Evolutionary conservation across 2,888 invertebrate species (phyloP).

Genomic region (Oscheius sp.): DNA sequence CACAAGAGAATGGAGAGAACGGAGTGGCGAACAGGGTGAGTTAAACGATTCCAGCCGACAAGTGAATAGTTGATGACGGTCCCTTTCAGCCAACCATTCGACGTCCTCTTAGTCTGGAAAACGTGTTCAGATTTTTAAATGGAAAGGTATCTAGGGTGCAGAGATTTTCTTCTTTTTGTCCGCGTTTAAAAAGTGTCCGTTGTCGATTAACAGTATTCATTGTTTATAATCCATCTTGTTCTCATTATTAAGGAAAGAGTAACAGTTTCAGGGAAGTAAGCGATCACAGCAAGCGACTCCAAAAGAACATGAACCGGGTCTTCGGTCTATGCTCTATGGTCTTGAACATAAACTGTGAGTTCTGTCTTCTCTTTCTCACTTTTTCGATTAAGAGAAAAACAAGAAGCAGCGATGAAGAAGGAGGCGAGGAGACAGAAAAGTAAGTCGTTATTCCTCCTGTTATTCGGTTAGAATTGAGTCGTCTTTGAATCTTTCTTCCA

Average conservation of each 20-base stretch:
- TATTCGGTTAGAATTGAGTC: conserved; percentile 5
- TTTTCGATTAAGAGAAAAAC: conserved; percentile 50
- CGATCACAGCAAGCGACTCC: conserved; percentile 37
- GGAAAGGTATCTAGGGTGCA: conserved; percentile 1
- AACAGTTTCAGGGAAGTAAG: conserved; percentile 17
- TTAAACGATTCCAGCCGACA: too few species aligned
- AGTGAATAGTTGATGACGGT: background rate
- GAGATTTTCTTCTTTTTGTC: background rate
- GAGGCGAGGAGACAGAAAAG: conserved; percentile 52
- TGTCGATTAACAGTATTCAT: background rate
- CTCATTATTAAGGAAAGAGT: background rate
- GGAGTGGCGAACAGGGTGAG: background rate
- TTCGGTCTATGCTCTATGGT: conserved; percentile 64
- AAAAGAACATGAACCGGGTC: conserved; percentile 49
- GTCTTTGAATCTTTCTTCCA: background rate
- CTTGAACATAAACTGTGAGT: conserved; percentile 56
- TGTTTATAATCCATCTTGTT: background rate
- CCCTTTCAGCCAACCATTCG: conserved; percentile 14
- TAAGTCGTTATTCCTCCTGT: conserved; percentile 32
- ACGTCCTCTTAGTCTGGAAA: conserved; percentile 21
- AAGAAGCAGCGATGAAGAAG: conserved; percentile 49
- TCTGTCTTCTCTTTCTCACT: background rate
- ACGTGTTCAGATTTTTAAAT: conserved; percentile 16
- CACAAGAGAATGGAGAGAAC: background rate
- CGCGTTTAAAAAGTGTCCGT: background rate